These are phyloP conservation scores for Limonius californicus DNA, from an alignment of 1,140 invertebrate species.

Conservation along the genomic window DNA sequence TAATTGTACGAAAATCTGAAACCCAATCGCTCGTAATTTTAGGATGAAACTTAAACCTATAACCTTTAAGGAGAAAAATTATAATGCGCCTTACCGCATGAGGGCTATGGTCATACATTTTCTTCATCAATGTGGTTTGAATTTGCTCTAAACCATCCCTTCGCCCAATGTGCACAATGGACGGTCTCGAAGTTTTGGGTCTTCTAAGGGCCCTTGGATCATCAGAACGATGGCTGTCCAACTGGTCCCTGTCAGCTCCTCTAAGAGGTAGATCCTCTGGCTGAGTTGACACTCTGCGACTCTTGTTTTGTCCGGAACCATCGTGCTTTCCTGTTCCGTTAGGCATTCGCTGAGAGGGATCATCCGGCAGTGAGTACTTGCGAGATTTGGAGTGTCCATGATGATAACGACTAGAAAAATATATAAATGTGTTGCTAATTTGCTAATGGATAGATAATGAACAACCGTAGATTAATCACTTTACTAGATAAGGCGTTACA, in stretches of 20 bases:
- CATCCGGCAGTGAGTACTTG: conserved; percentile 72
- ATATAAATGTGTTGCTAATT: background rate
- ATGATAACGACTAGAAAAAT: conserved; percentile 54
- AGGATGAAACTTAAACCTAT: no score
- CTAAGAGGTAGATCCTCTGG: conserved; percentile 72
- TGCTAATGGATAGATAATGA: background rate
- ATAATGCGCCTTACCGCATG: conserved; percentile 72
- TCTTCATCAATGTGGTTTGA: conserved; percentile 59
- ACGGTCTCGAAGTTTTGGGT: conserved; percentile 62
- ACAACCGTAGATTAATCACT: no score
- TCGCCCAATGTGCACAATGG: conserved; percentile 62
- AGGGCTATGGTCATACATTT: conserved; percentile 82
- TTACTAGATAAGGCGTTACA: no score
- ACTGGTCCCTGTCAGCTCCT: conserved; percentile 74
- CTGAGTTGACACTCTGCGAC: conserved; percentile 59
- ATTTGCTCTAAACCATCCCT: conserved; percentile 56
- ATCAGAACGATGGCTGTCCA: conserved; percentile 81
- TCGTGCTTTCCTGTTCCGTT: conserved; percentile 42
- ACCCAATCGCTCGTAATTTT: no score
- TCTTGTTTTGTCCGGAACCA: conserved; percentile 48
- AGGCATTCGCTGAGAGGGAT: conserved; percentile 29
- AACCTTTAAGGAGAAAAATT: background rate
- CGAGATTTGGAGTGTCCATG: conserved; percentile 62
- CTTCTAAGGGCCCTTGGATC: conserved; percentile 75
- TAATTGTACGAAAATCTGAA: conserved; percentile 82